phyloP scores from a whole-genome alignment of 2,888 invertebrate genomes.

The Torymus tubicola region DNA sequence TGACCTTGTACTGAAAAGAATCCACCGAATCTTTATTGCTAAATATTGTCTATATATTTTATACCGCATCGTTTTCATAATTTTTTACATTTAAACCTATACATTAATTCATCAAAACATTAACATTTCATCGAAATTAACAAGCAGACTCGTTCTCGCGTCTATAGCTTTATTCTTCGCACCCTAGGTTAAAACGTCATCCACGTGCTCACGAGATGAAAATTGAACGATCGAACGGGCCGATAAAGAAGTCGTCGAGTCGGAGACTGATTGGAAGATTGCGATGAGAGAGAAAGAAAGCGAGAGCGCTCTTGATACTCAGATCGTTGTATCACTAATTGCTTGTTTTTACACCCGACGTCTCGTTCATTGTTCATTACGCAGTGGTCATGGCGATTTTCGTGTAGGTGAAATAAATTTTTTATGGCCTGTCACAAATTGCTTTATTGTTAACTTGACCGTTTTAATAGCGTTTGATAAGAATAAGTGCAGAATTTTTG shows the following conservation, averaged over 20 bases:
- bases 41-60: no score
- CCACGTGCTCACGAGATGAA: constrained; percentile 14
- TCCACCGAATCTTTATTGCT: no score
- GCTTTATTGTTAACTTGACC: no score
- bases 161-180: no score
- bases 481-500: no score
- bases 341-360: constrained; percentile 29
- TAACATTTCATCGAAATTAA: no score
- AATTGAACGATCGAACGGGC: constrained; percentile 33
- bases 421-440: neutral
- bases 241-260: constrained; percentile 6
- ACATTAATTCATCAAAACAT: no score
- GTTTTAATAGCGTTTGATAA: no score
- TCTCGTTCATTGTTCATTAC: neutral
- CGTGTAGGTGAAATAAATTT: neutral
- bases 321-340: constrained; percentile 21
- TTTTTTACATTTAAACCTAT: no score
- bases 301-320: neutral
- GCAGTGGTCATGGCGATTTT: neutral
- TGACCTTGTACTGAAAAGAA: no score
- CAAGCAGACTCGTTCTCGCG: no score
- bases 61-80: no score
- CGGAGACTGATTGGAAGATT: constrained; percentile 49
- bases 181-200: neutral
- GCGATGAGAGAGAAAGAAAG: constrained; percentile 1